Evolutionary conservation across 1,140 invertebrate genomes (phyloP).

Genomic region (Lucilia cuprina): DNA sequence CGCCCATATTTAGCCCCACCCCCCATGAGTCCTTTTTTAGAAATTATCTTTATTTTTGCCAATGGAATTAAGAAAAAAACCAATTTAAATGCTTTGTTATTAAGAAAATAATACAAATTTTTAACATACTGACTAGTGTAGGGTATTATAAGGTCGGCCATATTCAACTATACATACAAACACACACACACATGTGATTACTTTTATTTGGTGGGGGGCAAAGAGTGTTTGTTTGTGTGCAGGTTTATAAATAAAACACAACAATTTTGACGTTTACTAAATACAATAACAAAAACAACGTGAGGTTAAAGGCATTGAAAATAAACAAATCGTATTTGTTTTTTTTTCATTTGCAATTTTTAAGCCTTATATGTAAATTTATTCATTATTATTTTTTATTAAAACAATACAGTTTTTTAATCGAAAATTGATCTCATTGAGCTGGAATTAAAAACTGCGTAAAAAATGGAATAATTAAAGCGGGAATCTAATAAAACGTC

Average conservation of each 20-base stretch:
- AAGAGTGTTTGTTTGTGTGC: background rate
- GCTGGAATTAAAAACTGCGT: constrained; percentile 17
- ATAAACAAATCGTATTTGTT: constrained; percentile 23
- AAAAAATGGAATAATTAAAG: background rate
- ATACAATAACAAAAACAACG: background rate
- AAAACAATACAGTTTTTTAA: background rate
- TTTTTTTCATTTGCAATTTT: background rate
- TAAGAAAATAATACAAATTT: no score
- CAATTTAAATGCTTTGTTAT: no score
- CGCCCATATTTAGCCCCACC: no score
- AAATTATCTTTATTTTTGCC: no score
- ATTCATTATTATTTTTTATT: background rate
- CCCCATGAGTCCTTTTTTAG: no score
- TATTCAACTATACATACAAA: no score
- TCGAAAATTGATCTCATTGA: constrained; percentile 29
- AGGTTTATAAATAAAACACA: constrained; percentile 12
- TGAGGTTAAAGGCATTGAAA: constrained; percentile 29
- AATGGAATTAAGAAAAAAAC: no score
- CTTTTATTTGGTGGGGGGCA: background rate
- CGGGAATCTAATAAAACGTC: background rate
- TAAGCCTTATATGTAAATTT: background rate
- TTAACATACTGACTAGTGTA: no score
- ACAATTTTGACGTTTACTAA: background rate
- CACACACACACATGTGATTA: background rate
- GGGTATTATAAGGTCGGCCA: no score